These are phyloP conservation scores for Sternotherus odoratus DNA, from an alignment of 2,797 vertebrate genomes.

Conservation along the genomic window DNA sequence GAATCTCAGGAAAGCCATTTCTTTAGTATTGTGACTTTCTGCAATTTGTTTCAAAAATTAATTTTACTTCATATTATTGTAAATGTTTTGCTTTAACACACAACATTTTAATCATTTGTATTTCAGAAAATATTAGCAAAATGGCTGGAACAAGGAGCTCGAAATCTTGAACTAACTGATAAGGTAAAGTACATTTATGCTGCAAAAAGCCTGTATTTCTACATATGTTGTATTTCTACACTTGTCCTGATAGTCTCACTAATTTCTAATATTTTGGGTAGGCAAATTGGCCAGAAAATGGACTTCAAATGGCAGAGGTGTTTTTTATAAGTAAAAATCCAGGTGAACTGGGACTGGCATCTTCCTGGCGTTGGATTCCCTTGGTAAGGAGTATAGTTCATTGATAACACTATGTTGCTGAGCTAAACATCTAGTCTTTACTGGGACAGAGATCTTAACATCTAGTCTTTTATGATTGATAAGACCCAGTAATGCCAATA, in stretches of 20 bases:
- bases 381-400: constrained; percentile 80
- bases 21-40: neutral
- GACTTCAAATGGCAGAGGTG: constrained; percentile 90
- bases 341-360: constrained; percentile 78
- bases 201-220: neutral
- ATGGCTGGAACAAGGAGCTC: constrained; percentile 92
- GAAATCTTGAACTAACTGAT: constrained; percentile 94
- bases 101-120: neutral
- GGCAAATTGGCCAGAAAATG: constrained; percentile 95
- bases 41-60: fast-evolving
- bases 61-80: neutral
- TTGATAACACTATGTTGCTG: neutral
- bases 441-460: neutral
- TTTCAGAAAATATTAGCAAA: constrained; percentile 89
- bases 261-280: constrained; percentile 66
- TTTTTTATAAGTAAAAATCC: constrained; percentile 81
- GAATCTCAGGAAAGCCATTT: neutral
- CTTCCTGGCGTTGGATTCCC: constrained; percentile 86
- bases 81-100: neutral
- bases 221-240: neutral
- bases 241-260: neutral
- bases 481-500: neutral
- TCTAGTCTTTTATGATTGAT: neutral
- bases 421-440: neutral
- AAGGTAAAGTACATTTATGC: constrained; percentile 85